These are phyloP conservation scores for Sylvilagus floridanus DNA, from an alignment of 2,797 vertebrate species.

Conservation along the genomic window DNA sequence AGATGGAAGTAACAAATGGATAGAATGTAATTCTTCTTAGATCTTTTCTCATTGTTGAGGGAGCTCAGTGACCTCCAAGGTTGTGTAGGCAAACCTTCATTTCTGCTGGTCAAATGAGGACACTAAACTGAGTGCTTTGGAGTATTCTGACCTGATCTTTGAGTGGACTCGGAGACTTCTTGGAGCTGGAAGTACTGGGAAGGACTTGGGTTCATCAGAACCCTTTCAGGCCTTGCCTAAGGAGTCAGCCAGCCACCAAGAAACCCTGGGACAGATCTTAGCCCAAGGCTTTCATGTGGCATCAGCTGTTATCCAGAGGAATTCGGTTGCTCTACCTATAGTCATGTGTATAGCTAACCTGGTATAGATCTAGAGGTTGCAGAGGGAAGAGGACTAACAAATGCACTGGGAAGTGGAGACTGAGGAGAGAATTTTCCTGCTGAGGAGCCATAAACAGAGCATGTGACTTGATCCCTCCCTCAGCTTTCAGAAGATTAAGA, in stretches of 20 bases:
- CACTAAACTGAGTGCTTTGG: neutral
- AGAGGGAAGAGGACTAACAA: too few relatives aligned
- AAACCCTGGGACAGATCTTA: neutral
- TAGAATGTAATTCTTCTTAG: neutral
- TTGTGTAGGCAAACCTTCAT: neutral
- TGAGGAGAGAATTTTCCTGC: neutral
- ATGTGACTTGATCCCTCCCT: too few relatives aligned
- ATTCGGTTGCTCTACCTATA: neutral
- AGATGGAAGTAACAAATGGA: neutral
- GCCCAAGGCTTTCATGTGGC: neutral
- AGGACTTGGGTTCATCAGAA: neutral
- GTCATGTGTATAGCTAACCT: rapidly evolving
- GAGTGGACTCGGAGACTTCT: neutral
- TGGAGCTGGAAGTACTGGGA: neutral
- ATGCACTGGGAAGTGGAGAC: too few relatives aligned
- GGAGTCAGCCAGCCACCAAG: neutral
- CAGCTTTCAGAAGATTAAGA: neutral
- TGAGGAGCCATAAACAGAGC: neutral
- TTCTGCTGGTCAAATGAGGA: neutral
- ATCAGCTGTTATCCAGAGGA: neutral
- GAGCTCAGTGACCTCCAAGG: neutral
- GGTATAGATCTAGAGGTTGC: neutral
- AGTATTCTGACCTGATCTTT: neutral
- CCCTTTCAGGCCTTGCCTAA: neutral
- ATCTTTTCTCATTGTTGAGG: too few relatives aligned